Evolutionary conservation across 2,797 vertebrate species (phyloP), one percentile per base, ranked within the genome.

Genomic region (Mustela erminea): DNA sequence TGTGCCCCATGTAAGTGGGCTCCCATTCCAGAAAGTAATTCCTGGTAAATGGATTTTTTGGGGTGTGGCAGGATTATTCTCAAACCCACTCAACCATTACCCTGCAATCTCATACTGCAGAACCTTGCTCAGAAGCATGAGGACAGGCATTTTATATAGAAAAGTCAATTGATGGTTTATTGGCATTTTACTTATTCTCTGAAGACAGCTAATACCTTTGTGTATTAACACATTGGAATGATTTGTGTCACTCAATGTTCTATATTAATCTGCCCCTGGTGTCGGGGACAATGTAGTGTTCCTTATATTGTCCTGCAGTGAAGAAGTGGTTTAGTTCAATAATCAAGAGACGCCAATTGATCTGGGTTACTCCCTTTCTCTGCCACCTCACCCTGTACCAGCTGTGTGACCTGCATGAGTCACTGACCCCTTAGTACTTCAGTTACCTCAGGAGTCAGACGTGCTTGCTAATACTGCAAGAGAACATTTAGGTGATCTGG

Each of bases 51-150:
- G 8, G 66, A 17, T 35, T 0, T 20, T 38, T 13, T 58, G 8
- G 9, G 32, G 32, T 80, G 27, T 1, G 20, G 2, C 20, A 38
- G 32, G 9, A 41, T 5, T 1, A 7, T 49, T 85, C 9, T 58
- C 38, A 38, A 4, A 84, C 9, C 14, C 7, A 74, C 8, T 18
- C 74, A 70, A 2, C 27, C 0, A 2, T 90, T 54, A 13, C 23
- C 64, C n/a, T 68, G 25, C 20, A 49, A 38, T 60, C 29, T 32
- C 25, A 38, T 12, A 4, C 1, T 7, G 0, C 20, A 54, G 64
- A 64, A 27, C 12, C 15, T n/a, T 49, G 43, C 8, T 72, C 27
- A 52, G 60, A 88, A 78, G 38, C 54, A 23, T 32, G 29, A n/a
- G 32, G 58, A 70, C 7, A 8, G 2, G 49, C 15, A 15, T 68